These are phyloP conservation scores for Brachionus plicatilis DNA, from an alignment of 1,140 invertebrate species.

Conservation along the genomic window DNA sequence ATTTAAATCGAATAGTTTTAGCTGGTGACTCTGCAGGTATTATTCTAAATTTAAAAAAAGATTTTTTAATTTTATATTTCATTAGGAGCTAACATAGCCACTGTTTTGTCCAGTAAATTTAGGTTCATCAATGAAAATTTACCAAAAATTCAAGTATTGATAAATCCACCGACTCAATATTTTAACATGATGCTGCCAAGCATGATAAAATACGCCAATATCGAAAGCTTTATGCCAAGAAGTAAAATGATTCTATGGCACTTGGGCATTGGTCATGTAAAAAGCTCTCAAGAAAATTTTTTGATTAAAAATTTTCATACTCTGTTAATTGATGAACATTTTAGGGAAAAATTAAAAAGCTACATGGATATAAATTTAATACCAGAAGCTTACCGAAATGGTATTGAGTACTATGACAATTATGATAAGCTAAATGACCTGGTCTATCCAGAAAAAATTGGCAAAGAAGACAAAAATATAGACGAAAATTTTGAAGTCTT, in stretches of 20 bases:
- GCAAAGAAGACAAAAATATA: not conserved
- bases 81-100: constrained; percentile 3
- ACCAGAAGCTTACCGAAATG: constrained; percentile 17
- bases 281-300: not conserved
- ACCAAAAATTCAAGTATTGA: not conserved
- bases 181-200: not conserved
- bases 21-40: constrained; percentile 3
- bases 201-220: not conserved
- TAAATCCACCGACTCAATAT: constrained; percentile 33
- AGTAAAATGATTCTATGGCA: constrained; percentile 7
- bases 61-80: not conserved
- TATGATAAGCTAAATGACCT: not conserved
- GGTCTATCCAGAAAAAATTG: not conserved
- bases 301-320: constrained; percentile 9
- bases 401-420: not conserved
- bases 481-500: not conserved
- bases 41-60: not conserved
- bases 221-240: not conserved
- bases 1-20: not conserved
- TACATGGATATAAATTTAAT: not conserved
- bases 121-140: not conserved
- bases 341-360: not conserved
- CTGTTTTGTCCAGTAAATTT: not conserved
- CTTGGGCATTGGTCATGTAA: not conserved
- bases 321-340: not conserved